Percentiles rank a stretch among this genome's conserved stretches.
These are phyloP conservation scores for Ammodytes dubius DNA, from an alignment of 2,113 vertebrate genomes.

Conservation along the genomic window DNA sequence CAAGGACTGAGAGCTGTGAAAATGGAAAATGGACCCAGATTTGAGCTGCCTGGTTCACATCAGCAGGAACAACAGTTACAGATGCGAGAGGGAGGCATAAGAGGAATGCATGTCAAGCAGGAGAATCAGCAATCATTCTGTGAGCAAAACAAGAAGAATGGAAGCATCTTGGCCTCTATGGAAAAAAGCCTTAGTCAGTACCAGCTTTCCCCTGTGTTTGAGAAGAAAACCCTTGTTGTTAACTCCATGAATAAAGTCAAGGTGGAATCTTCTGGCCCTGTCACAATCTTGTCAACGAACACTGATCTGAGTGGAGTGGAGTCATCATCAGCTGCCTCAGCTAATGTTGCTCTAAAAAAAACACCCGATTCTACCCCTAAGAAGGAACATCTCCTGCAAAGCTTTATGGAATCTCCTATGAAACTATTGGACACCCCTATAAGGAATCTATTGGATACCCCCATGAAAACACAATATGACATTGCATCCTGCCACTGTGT, in stretches of 20 bases:
- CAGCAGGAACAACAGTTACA: slow-evolving; percentile 63
- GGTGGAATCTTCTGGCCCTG: slow-evolving; percentile 91
- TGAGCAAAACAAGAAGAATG: slow-evolving; percentile 80
- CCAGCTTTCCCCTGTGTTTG: slow-evolving; percentile 91
- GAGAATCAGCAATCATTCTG: slow-evolving; percentile 86
- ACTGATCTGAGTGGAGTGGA: slow-evolving; percentile 79
- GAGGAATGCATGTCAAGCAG: slow-evolving; percentile 87
- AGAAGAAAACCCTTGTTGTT: slow-evolving; percentile 89
- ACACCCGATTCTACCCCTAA: slow-evolving; percentile 90
- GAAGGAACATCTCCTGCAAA: slow-evolving; percentile 90
- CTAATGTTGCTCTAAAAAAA: slow-evolving; percentile 66
- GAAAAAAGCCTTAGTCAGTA: slow-evolving; percentile 94
- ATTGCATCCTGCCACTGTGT: slow-evolving; percentile 96
- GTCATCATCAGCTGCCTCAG: slow-evolving; percentile 24
- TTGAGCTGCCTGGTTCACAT: slow-evolving; percentile 78
- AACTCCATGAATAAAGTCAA: slow-evolving; percentile 92
- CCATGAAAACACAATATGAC: slow-evolving; percentile 97
- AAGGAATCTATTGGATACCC: slow-evolving; percentile 95
- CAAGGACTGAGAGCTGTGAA: slow-evolving; percentile 85
- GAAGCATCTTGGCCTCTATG: slow-evolving; percentile 95
- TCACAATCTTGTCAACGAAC: slow-evolving; percentile 90
- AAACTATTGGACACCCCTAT: slow-evolving; percentile 93
- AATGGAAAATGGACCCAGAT: slow-evolving; percentile 85
- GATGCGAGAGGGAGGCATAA: slow-evolving; percentile 79
- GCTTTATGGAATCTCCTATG: slow-evolving; percentile 95